Evolutionary conservation across 2,888 invertebrate genomes (phyloP), one percentile per base, ranked within the genome.

Genomic region (Drosophila villosipedis): DNA sequence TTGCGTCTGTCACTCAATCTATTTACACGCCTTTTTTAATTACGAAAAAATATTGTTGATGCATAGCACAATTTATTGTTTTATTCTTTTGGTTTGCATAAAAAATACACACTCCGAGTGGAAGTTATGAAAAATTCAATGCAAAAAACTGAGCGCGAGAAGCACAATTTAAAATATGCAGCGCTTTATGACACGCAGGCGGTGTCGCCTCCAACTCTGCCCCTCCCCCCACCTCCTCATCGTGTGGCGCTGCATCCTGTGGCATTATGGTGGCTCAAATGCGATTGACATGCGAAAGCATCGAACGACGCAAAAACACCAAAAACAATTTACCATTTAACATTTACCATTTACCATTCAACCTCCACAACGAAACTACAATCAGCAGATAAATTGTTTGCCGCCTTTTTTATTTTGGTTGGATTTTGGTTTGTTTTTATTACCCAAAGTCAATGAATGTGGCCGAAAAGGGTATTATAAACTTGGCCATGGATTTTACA

Each of bases 251-350:
- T 28, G 41, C 52, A 59, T 68, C 74, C 70, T 47, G 83, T 78
- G 78, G 90, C 80, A 82, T 87, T 89, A 89, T 73, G 86, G 57
- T 50, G 70, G 72, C 73, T 84, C 73, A 73, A 86, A 87, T 84
- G 77, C 86, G 76, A 84, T 86, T 86, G 86, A 86, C 89, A 74
- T 73, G 69, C 28, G 6, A 61, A 71, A 73, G 78, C 55, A 65
- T 64, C 64, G 74, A 72, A 70, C 62, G 54, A 28, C 25, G 54
- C 77, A n/a, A 41, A 33, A 25, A 72, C 47, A 58, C 16, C 50
- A 59, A 67, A 63, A 37, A 49, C 22, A 58, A 35, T 35, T 54
- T 19, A 4, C 22, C 14, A 28, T 39, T 39, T 37, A 60, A 54
- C 9, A 55, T 52, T 57, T 64, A 60, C 43, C 12, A 47, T 22